Evolutionary conservation across 2,888 invertebrate genomes (phyloP), one percentile per base, ranked within the genome.

Genomic region (Didymodactylos carnosus): DNA sequence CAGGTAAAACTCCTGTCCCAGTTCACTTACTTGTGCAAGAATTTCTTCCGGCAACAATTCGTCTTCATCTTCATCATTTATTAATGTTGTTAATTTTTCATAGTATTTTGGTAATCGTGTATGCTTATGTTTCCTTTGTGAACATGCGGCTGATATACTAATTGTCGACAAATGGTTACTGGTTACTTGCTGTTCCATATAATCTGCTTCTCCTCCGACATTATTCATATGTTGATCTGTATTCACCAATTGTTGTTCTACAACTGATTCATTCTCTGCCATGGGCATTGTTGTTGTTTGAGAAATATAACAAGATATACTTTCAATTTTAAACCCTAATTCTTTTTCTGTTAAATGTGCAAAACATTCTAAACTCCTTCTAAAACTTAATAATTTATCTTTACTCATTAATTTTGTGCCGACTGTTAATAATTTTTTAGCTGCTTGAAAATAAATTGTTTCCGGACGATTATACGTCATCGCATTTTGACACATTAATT

Each of bases 391-490:
- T 10, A 74, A 41, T 41, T 74, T 74, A 70, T 74, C 74, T 74
- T 53, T 74, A 39, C 40, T 62, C 39, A 74, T 35, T n/a, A 71
- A 39, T 41, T 74, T 74, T 2, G 35, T 41, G 7, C 75, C 75
- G 46, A 46, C 39, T 6, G 72, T 29, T 19, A 70, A 39, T 25
- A 75, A 19, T 53, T 72, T 75, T 4, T 39, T 40, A 14, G 75
- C 75, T 41, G 72, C 75, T 29, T 75, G 72, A 35, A 46, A 72
- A 75, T 75, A 75, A n/a, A 75, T 53, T 11, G 75, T 75, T 7
- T 75, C 72, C 1, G 75, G 69, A 29, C 71, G 69, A 41, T 75
- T 75, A 27, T 72, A 75, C 25, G 46, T 75, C 72, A 75, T 72
- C 11, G 72, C 72, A 72, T 75, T 75, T 23, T 75, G 62, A 70